These are phyloP conservation scores for Rhodinocichla rosea DNA, from an alignment of 2,113 vertebrate species.

Conservation along the genomic window DNA sequence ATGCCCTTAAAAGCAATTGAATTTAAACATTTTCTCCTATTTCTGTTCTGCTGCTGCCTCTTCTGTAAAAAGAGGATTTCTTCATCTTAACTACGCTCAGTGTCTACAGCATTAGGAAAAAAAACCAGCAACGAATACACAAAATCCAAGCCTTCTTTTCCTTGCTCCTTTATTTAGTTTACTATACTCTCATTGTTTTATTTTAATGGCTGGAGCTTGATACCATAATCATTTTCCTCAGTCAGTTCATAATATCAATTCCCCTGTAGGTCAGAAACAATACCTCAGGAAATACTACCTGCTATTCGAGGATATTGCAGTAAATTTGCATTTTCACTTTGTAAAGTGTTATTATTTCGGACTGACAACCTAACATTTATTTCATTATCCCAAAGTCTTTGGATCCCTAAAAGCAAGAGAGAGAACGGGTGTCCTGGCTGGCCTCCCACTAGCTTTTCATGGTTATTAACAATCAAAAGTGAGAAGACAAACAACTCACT, in stretches of 20 bases:
- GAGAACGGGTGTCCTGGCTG: neutral
- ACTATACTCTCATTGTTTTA: constrained; percentile 18
- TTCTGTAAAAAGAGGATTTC: neutral
- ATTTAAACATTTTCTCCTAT: neutral
- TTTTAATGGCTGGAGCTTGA: constrained; percentile 40
- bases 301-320: constrained; percentile 63
- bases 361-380: constrained; percentile 25
- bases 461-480: constrained; percentile 34
- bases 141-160: neutral
- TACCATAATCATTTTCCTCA: constrained; percentile 51
- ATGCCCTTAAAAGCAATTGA: neutral
- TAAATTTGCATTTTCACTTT: constrained; percentile 73
- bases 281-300: constrained; percentile 71
- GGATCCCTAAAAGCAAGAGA: constrained; percentile 2
- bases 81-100: neutral
- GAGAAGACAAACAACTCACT: neutral
- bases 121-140: rapidly evolving
- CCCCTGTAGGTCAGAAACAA: constrained; percentile 68
- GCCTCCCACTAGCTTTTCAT: neutral
- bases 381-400: constrained; percentile 12
- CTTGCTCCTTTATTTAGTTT: neutral
- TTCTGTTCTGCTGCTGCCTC: neutral
- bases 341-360: constrained; percentile 50
- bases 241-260: constrained; percentile 57
- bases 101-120: neutral